These are phyloP conservation scores for Alentia gelatinosa DNA, from an alignment of 2,888 invertebrate genomes.

Conservation along the genomic window DNA sequence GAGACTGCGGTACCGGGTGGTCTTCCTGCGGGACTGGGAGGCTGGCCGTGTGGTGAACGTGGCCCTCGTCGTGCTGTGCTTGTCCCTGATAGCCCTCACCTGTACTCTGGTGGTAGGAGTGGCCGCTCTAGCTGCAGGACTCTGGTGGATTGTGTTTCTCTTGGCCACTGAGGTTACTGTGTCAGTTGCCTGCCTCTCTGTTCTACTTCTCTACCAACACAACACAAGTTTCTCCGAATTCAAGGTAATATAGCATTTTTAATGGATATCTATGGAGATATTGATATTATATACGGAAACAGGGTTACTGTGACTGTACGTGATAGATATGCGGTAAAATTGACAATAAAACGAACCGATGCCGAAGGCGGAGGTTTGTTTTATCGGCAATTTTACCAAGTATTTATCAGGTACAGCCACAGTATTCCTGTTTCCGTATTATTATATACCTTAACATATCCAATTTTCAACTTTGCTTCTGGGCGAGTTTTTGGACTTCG, in stretches of 20 bases:
- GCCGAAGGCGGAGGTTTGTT: too few species aligned
- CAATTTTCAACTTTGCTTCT: too few species aligned
- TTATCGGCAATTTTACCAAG: too few species aligned
- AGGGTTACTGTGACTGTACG: too few species aligned
- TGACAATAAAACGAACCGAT: too few species aligned
- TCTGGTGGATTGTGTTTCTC: background rate
- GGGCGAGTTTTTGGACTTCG: too few species aligned
- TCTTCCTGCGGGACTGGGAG: background rate
- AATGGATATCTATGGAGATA: too few species aligned
- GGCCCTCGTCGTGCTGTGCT: background rate
- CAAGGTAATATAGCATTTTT: background rate
- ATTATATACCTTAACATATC: too few species aligned
- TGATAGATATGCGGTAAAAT: too few species aligned
- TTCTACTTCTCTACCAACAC: background rate
- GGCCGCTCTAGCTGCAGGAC: background rate
- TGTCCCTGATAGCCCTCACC: background rate
- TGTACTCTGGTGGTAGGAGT: background rate
- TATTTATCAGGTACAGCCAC: too few species aligned
- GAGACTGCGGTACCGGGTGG: background rate
- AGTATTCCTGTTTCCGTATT: too few species aligned
- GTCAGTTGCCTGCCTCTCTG: background rate
- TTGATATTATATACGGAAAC: too few species aligned
- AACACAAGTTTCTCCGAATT: constrained; percentile 13
- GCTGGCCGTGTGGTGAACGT: background rate
- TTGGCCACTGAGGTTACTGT: background rate